Evolutionary conservation across 2,888 invertebrate genomes (phyloP).

Genomic region (Acrobasis suavella): DNA sequence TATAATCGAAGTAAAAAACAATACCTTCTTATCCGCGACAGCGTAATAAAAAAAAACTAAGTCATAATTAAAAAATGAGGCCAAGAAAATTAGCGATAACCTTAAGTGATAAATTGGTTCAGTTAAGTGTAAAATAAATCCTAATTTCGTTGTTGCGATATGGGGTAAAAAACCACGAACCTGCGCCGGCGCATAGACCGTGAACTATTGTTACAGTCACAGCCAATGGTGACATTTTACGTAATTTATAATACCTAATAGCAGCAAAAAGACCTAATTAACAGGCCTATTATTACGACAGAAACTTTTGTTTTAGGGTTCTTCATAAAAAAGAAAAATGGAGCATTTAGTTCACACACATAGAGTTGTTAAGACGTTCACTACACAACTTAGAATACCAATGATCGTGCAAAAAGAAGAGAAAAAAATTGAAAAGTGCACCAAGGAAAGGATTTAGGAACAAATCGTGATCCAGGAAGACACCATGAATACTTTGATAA

Average conservation of each 20-base stretch:
- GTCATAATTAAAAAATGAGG: conserved; percentile 53
- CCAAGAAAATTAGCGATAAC: conserved; percentile 48
- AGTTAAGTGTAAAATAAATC: conserved; percentile 53
- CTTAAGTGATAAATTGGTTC: conserved; percentile 50
- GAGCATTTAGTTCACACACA: too few species aligned
- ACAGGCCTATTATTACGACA: conserved; percentile 9
- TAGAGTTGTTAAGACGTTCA: too few species aligned
- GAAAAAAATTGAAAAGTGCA: too few species aligned
- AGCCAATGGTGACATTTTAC: conserved; percentile 2
- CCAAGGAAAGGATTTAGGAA: too few species aligned
- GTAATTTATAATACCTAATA: conserved; percentile 8
- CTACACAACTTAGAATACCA: too few species aligned
- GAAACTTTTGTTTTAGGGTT: neutral
- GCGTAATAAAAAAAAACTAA: conserved; percentile 24
- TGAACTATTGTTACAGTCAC: conserved; percentile 25
- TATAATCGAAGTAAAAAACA: conserved; percentile 1
- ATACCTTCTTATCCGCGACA: conserved; percentile 16
- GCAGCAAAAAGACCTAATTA: conserved; percentile 16
- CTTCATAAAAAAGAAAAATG: too few species aligned
- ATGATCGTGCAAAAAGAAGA: too few species aligned
- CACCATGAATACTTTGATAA: too few species aligned
- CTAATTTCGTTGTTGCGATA: conserved; percentile 47
- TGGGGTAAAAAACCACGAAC: conserved; percentile 36
- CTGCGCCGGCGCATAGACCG: conserved; percentile 34
- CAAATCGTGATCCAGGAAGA: too few species aligned